These are phyloP conservation scores for Drosophila mettleri DNA, from an alignment of 2,888 invertebrate genomes.

Conservation along the genomic window DNA sequence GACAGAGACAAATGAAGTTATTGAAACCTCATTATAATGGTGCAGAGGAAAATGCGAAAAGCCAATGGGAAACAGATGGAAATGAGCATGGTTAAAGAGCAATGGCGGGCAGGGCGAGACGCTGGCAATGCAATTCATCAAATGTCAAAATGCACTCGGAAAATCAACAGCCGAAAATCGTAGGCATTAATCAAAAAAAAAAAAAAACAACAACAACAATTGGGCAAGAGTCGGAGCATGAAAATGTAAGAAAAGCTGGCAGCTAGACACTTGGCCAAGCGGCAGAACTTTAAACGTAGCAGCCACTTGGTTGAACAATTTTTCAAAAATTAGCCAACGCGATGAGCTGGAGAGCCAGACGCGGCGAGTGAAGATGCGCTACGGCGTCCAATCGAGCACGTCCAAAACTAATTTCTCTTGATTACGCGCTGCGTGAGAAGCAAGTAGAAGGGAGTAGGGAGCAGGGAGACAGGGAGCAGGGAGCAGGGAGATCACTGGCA, in stretches of 20 bases:
- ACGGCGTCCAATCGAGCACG: slow-evolving; percentile 74
- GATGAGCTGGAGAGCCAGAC: slow-evolving; percentile 36
- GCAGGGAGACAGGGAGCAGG: neutral
- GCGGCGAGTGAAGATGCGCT: slow-evolving; percentile 32
- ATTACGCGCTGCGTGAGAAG: slow-evolving; percentile 56
- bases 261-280: slow-evolving; percentile 35
- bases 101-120: neutral
- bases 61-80: slow-evolving; percentile 46
- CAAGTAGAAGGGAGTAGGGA: neutral
- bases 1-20: slow-evolving; percentile 80
- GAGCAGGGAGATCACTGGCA: neutral
- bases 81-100: neutral
- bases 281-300: slow-evolving; percentile 55
- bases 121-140: slow-evolving; percentile 73
- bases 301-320: slow-evolving; percentile 64
- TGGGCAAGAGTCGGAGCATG: slow-evolving; percentile 15
- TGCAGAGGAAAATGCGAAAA: slow-evolving; percentile 48
- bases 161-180: slow-evolving; percentile 72
- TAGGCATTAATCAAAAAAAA: slow-evolving; percentile 69
- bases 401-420: slow-evolving; percentile 82
- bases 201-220: too few relatives aligned
- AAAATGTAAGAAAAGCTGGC: slow-evolving; percentile 12
- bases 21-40: slow-evolving; percentile 77
- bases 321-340: slow-evolving; percentile 75
- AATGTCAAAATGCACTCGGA: slow-evolving; percentile 76